Evolutionary conservation across 2,888 invertebrate species (phyloP), one percentile per base, ranked within the genome.

Genomic region (Uloborus plumipes): DNA sequence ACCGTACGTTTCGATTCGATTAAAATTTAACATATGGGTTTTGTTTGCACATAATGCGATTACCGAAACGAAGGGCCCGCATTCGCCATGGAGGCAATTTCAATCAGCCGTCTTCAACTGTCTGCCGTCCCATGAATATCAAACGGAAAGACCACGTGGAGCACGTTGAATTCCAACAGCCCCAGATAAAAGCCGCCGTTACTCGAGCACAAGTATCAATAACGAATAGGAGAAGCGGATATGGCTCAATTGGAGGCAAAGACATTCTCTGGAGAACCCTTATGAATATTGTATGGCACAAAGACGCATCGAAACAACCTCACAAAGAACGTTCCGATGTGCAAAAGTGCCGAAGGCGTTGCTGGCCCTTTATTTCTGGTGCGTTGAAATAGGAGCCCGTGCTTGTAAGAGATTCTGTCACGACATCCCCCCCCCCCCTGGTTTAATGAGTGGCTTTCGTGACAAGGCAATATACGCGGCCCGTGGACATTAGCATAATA

Each of bases 401-500:
- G n/a, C 47, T 71, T 71, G 61, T 59, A 70, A 62, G 77, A 31
- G 64, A 64, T 70, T 71, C 62, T 64, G 77, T 77, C 77, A 77
- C 77, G 77, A 77, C 31, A 50, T 22, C 31, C 49, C 39, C 67
- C 39, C 31, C 31, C 49, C 39, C 67, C 39, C 31, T 20, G n/a
- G 22, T 74, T 69, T 80, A 80, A 80, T 80, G 80, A 74, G 69
- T 14, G 39, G 26, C 61, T 80, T 47, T 39, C 80, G 80, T 80
- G 80, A 80, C 80, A 20, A 16, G 74, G 53, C 55, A 53, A 71
- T 79, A 61, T 61, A 61, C 72, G 72, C 58, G 18, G 49, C 69
- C 67, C 2, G 69, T 55, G 59, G 49, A 72, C 74, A 80, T 80
- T 80, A 80, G 80, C 80, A 80, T 80, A 80, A 80, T 80, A 80